A percentile compares a stretch with the other conserved stretches of the same genome.
Evolutionary conservation across 2,113 vertebrate species (phyloP).

Genomic region (Serranochromis macrocephalus): DNA sequence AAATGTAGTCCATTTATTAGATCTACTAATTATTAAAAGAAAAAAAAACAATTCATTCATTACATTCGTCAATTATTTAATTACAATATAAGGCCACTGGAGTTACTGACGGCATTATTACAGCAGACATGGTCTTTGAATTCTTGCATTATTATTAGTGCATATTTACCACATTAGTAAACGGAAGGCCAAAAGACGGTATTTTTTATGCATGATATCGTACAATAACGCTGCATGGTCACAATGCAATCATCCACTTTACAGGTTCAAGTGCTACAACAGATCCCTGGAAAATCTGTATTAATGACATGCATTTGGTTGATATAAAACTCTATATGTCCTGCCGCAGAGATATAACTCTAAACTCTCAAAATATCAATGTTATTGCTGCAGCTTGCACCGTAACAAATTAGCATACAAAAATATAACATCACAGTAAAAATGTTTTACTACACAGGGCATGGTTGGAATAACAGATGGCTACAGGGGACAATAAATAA

Average conservation of each 20-base stretch:
- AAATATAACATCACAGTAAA: background rate
- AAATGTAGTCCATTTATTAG: background rate
- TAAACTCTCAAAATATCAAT: background rate
- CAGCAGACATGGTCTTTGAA: background rate
- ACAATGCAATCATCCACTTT: background rate
- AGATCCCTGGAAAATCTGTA: background rate
- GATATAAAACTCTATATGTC: background rate
- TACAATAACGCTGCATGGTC: background rate
- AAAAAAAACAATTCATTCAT: background rate
- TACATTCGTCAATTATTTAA: constrained; percentile 1
- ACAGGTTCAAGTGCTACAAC: background rate
- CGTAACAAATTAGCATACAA: constrained; percentile 30
- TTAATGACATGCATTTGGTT: background rate
- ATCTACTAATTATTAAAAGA: constrained; percentile 8
- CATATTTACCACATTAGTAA: background rate
- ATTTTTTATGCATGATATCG: background rate
- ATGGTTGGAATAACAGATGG: constrained; percentile 35
- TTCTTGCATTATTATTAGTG: constrained; percentile 19
- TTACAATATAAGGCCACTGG: constrained; percentile 45
- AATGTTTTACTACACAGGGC: background rate
- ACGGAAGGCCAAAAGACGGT: background rate
- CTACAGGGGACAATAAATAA: constrained; percentile 20
- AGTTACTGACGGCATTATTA: constrained; percentile 5
- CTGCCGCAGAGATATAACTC: background rate
- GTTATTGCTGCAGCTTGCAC: background rate